Conservation (phyloP, 2,113 vertebrate genomes). For the Ibidorhyncha struthersii region DNA sequence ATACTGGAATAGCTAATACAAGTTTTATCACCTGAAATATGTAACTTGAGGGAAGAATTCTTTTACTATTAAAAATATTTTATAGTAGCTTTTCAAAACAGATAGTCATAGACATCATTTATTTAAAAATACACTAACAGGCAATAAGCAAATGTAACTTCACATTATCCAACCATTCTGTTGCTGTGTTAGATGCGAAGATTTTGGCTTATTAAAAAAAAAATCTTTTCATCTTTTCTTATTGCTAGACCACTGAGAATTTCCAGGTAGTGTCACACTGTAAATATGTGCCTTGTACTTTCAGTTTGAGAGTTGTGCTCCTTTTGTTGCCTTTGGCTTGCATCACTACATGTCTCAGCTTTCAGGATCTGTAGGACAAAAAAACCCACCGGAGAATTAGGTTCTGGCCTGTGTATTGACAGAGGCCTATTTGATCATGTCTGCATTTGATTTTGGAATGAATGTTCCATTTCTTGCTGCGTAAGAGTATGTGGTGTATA, state of each 20-base stretch:
- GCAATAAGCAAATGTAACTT: background rate
- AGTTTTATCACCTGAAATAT: background rate
- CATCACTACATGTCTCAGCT: background rate
- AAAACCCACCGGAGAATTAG: fast-evolving
- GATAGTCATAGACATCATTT: background rate
- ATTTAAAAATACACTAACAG: background rate
- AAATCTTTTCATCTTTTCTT: background rate
- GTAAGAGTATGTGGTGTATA: background rate
- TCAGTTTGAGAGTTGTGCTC: background rate
- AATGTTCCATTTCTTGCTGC: background rate
- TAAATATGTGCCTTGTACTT: background rate
- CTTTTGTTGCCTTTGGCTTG: constrained; percentile 3
- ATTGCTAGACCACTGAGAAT: constrained; percentile 33
- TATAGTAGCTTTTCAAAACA: background rate
- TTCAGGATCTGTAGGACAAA: background rate
- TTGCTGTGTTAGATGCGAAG: background rate
- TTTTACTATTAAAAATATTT: background rate
- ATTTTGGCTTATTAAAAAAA: background rate
- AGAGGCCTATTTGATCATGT: background rate
- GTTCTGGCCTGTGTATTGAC: background rate
- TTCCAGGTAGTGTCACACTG: background rate
- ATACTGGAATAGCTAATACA: background rate
- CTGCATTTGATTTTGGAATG: background rate
- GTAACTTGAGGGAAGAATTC: background rate
- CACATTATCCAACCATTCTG: background rate